Percentiles rank a stretch among this genome's conserved stretches.
These are phyloP conservation scores for Aselliscus stoliczkanus DNA, from an alignment of 2,797 vertebrate genomes.

Conservation along the genomic window DNA sequence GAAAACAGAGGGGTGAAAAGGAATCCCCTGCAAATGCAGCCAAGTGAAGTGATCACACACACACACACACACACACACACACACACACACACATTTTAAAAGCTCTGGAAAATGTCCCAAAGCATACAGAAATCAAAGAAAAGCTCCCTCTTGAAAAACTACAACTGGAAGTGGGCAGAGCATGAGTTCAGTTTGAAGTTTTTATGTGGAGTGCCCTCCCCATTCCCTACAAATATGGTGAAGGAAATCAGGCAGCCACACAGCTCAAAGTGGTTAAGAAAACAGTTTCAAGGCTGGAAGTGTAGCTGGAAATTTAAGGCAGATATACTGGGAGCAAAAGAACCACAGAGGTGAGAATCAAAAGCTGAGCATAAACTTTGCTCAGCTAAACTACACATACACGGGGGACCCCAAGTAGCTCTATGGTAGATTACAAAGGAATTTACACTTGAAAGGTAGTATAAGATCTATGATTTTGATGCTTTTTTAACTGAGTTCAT, in stretches of 20 bases:
- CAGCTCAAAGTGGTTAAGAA: constrained; percentile 19
- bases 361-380: neutral
- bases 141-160: constrained; percentile 1
- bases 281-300: neutral
- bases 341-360: neutral
- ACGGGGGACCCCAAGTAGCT: neutral
- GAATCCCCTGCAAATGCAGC: neutral
- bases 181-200: neutral
- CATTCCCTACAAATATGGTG: neutral
- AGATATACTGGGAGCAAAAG: neutral
- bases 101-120: neutral
- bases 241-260: neutral
- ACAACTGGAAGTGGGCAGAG: neutral
- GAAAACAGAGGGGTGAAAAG: neutral
- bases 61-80: neutral
- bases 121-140: neutral
- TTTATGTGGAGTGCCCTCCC: neutral
- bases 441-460: neutral
- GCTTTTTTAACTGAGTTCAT: neutral
- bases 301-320: constrained; percentile 22
- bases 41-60: neutral
- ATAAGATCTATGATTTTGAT: neutral
- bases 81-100: neutral
- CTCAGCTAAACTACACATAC: neutral
- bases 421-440: neutral